Conservation (phyloP, 2,113 vertebrate genomes). For the Gambusia affinis region DNA sequence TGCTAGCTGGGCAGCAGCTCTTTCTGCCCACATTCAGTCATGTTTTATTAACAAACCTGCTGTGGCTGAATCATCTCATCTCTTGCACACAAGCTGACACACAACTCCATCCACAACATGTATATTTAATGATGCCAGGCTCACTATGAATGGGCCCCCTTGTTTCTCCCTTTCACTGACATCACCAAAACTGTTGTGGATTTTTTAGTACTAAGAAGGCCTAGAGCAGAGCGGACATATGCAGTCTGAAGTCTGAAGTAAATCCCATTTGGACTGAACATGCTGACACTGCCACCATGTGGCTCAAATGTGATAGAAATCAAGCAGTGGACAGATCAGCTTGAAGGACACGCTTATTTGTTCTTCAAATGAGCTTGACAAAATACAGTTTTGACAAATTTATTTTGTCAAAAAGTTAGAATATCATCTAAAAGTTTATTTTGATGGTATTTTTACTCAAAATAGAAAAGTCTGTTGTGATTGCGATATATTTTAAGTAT, state of each 20-base stretch:
- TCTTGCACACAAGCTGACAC: slow-evolving; percentile 54
- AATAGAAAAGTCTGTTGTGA: no score
- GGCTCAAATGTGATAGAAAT: slow-evolving; percentile 42
- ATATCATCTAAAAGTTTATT: no score
- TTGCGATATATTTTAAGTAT: no score
- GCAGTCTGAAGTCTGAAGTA: slow-evolving; percentile 8
- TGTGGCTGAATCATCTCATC: slow-evolving; percentile 62
- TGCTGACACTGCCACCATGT: slow-evolving; percentile 76
- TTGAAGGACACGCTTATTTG: no score
- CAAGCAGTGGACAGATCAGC: neutral
- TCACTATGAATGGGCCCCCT: neutral
- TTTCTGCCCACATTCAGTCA: slow-evolving; percentile 44
- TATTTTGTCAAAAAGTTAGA: no score
- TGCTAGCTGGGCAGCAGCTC: slow-evolving; percentile 43
- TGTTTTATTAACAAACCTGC: slow-evolving; percentile 72
- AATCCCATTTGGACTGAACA: slow-evolving; percentile 20
- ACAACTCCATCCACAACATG: slow-evolving; percentile 61
- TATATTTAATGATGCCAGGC: slow-evolving; percentile 47
- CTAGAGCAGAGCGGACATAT: slow-evolving; percentile 14
- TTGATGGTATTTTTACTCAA: no score
- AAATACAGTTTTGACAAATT: no score
- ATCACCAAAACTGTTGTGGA: slow-evolving; percentile 34
- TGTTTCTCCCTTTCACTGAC: slow-evolving; percentile 26
- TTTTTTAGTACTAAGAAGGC: slow-evolving; percentile 4
- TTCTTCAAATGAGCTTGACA: no score